Evolutionary conservation across 2,113 vertebrate species (phyloP).

Genomic region (Podilymbus podiceps): DNA sequence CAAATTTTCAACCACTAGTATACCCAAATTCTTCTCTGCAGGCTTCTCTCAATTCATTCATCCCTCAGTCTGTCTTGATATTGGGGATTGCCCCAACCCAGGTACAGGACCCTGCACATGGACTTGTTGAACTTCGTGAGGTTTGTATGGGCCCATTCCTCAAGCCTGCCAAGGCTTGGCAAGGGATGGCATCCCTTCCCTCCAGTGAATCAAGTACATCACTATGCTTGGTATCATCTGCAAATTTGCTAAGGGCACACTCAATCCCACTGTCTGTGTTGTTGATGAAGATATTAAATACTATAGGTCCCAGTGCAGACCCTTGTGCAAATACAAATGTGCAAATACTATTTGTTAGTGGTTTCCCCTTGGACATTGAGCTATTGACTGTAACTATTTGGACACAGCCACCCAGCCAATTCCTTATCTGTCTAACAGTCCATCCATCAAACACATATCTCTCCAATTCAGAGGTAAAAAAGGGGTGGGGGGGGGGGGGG

Average conservation of each 20-base stretch:
- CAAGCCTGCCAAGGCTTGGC: not conserved
- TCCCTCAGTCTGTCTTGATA: not conserved
- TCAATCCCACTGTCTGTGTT: not conserved
- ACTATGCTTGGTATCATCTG: not conserved
- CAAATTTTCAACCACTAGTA: not conserved
- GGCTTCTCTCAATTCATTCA: not conserved
- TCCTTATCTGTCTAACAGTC: not conserved
- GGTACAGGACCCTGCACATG: not conserved
- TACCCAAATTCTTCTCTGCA: not conserved
- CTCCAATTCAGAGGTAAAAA: not conserved
- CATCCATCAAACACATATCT: not conserved
- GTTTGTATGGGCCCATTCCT: not conserved
- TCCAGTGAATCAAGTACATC: not conserved
- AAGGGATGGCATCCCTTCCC: not conserved
- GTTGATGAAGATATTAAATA: not conserved
- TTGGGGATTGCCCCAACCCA: accelerated
- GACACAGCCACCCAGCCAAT: accelerated
- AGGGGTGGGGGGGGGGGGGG: not conserved
- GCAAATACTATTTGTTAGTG: not conserved
- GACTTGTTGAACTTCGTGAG: not conserved
- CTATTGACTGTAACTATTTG: not conserved
- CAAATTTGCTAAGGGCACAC: not conserved
- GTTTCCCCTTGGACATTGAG: not conserved
- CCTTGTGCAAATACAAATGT: no score
- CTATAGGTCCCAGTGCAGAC: not conserved